A percentile compares a stretch with the other conserved stretches of the same genome.
These are phyloP conservation scores for Apoderus coryli DNA, from an alignment of 2,888 invertebrate genomes.

Conservation along the genomic window DNA sequence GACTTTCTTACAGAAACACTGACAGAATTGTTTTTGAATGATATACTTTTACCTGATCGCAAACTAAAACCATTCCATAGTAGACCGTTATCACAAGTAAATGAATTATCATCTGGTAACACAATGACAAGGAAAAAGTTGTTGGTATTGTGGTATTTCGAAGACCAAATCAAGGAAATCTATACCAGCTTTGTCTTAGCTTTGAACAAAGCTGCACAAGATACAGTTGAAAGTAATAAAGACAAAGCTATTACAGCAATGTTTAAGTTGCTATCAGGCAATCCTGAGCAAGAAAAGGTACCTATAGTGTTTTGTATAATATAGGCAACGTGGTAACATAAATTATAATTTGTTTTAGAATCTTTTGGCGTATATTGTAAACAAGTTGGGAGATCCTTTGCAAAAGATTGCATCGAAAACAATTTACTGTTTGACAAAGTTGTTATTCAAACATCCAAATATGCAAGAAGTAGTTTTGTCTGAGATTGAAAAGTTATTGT, in stretches of 20 bases:
- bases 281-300: constrained; percentile 77
- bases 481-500: constrained; percentile 83
- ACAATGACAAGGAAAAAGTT: constrained; percentile 49
- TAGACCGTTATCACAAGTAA: constrained; percentile 43
- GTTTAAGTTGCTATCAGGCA: constrained; percentile 58
- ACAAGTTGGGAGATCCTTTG: constrained; percentile 91
- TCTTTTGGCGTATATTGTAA: constrained; percentile 68
- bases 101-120: constrained; percentile 45
- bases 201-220: constrained; percentile 58
- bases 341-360: constrained; percentile 34
- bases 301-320: constrained; percentile 5
- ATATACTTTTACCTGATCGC: constrained; percentile 48
- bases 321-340: not conserved
- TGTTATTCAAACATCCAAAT: constrained; percentile 64
- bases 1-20: constrained; percentile 50
- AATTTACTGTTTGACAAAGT: constrained; percentile 67
- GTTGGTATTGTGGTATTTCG: constrained; percentile 74
- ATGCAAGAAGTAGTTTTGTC: constrained; percentile 80
- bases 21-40: constrained; percentile 60
- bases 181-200: constrained; percentile 51
- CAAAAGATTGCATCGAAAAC: constrained; percentile 79
- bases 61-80: constrained; percentile 53
- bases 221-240: constrained; percentile 65
- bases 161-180: constrained; percentile 70
- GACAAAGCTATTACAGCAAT: constrained; percentile 65